Evolutionary conservation across 2,888 invertebrate genomes (phyloP).

Genomic region (Frankliniella fusca): DNA sequence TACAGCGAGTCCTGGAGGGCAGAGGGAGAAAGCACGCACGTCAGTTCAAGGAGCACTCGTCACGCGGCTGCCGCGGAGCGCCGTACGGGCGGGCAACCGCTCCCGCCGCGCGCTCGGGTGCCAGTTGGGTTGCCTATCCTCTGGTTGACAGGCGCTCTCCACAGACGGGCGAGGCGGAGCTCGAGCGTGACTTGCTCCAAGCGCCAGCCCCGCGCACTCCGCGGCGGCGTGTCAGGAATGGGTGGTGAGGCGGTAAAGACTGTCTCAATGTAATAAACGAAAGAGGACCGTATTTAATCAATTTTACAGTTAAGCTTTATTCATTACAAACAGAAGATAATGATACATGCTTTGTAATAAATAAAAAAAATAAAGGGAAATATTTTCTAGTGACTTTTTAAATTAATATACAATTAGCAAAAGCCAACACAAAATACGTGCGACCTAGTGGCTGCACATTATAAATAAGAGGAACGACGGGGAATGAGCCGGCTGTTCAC

Average conservation of each 20-base stretch:
- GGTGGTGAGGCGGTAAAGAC: too few relatives aligned
- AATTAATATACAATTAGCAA: conserved; percentile 13
- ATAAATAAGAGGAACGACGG: conserved; percentile 21
- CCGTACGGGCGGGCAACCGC: background rate
- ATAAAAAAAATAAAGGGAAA: conserved; percentile 24
- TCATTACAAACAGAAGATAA: conserved; percentile 24
- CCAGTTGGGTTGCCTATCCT: background rate
- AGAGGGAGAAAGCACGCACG: background rate
- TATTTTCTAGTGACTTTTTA: conserved; percentile 21
- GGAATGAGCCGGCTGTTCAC: conserved; percentile 18
- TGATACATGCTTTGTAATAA: conserved; percentile 24
- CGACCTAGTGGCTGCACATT: conserved; percentile 21
- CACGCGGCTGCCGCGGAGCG: background rate
- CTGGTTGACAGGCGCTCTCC: background rate
- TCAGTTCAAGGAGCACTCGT: background rate
- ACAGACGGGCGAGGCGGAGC: background rate
- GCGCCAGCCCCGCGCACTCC: too few relatives aligned
- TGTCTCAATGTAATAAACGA: too few relatives aligned
- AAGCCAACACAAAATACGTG: conserved; percentile 21
- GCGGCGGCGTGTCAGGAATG: too few relatives aligned
- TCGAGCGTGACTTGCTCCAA: too few relatives aligned
- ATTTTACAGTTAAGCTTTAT: conserved; percentile 19
- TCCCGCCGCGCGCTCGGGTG: background rate
- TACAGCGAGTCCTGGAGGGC: background rate
- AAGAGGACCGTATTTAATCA: too few relatives aligned